Base-by-base conservation (phyloP, 2,888 invertebrate genomes). In the Anticlea derivata region DNA sequence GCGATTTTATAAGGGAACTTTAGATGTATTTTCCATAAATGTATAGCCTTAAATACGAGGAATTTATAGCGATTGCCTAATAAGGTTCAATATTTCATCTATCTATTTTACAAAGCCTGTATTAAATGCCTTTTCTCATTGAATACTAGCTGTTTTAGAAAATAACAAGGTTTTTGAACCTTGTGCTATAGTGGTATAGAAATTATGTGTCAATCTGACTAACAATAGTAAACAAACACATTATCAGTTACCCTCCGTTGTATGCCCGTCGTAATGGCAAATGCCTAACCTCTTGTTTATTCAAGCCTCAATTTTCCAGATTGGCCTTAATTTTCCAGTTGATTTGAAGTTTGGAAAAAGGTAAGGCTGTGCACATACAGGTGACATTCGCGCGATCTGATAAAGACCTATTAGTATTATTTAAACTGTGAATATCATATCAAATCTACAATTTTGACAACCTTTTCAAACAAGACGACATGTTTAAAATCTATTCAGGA, bases 291-390 rank as follows among this genome's bases (percentile, higher is more conserved):
- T n/a, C 22, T 43, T 24, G 26, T 34, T 37, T 22, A 33, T 13
- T 45, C 37, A 37, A 37, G 37, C 37, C 27, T 30, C 13, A 37
- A 30, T 37, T 45, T 37, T 30, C 40, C 37, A 29, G 23, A 45
- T 30, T 29, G 35, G 29, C 33, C 23, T n/a, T n/a, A n/a, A n/a
- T n/a, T n/a, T n/a, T n/a, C n/a, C n/a, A n/a, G n/a, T n/a, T n/a
- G n/a, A n/a, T n/a, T n/a, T n/a, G n/a, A n/a, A n/a, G 24, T 38
- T 46, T 46, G 37, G 13, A 10, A 37, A 38, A 30, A 23, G 29
- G 35, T 45, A 23, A 44, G 46, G 29, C 30, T 46, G 37, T 30
- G 13, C 29, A 30, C 23, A 46, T 37, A 45, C 2, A 11, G 5
- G 5, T 20, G 22, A 37, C 35, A 11, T 44, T 37, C 29, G 5